Conservation (phyloP, 53 echinoderm and acorn worm species). For the Crossaster papposus region DNA sequence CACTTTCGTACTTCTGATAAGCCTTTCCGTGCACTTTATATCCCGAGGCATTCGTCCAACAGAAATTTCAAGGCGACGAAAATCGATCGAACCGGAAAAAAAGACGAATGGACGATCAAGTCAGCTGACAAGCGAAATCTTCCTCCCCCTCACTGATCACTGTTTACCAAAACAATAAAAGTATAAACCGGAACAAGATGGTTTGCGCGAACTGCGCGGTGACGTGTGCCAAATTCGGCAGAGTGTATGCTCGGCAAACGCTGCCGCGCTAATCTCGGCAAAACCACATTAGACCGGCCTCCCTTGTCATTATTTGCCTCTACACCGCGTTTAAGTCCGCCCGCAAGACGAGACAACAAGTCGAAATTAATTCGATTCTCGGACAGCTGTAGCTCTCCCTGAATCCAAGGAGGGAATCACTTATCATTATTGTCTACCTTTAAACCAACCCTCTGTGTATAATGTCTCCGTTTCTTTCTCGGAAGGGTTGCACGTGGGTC, state of each 20-base stretch:
- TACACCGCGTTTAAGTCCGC: neutral
- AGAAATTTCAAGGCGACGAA: neutral
- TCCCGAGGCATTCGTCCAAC: no score
- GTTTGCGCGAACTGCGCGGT: neutral
- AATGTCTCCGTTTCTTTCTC: neutral
- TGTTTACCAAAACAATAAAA: slow-evolving; percentile 18
- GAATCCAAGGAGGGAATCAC: slow-evolving; percentile 26
- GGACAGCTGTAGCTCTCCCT: slow-evolving; percentile 42
- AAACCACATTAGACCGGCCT: slow-evolving; percentile 45
- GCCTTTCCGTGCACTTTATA: no score
- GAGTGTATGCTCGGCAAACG: neutral
- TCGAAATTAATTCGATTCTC: slow-evolving; percentile 62
- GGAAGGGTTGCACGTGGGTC: neutral
- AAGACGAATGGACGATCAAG: neutral
- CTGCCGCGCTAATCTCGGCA: neutral
- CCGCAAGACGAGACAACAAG: slow-evolving; percentile 42
- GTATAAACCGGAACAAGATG: neutral
- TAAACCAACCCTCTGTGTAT: neutral
- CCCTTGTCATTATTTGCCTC: slow-evolving; percentile 8
- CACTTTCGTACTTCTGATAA: no score
- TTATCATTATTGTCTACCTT: slow-evolving; percentile 24
- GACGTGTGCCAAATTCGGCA: neutral
- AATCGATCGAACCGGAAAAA: slow-evolving; percentile 17
- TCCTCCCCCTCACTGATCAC: neutral
- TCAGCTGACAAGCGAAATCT: neutral